A percentile compares a stretch with the other conserved stretches of the same genome.
These are phyloP conservation scores for Eudemis profundana DNA, from an alignment of 2,888 invertebrate genomes.

Conservation along the genomic window DNA sequence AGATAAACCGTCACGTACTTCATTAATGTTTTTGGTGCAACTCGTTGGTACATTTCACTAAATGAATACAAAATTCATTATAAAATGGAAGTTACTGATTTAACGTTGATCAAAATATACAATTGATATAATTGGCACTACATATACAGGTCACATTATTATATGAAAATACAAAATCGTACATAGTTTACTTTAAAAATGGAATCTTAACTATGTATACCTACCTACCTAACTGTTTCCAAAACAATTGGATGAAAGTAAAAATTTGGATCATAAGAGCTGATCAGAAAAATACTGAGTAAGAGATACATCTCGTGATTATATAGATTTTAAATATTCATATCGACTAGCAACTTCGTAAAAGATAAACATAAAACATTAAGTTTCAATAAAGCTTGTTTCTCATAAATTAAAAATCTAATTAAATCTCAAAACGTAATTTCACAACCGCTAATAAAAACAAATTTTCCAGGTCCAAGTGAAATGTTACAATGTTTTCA, in stretches of 20 bases:
- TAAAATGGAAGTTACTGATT: constrained; percentile 66
- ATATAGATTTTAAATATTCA: constrained; percentile 48
- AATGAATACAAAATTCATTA: constrained; percentile 52
- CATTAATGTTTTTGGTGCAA: constrained; percentile 30
- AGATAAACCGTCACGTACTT: no score
- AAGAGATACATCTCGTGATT: constrained; percentile 32
- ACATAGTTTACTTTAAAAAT: constrained; percentile 52
- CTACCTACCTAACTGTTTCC: constrained; percentile 37
- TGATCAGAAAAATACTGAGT: constrained; percentile 33
- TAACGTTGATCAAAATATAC: constrained; percentile 61
- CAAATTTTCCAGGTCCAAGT: constrained; percentile 55
- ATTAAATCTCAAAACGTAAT: constrained; percentile 69
- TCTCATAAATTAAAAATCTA: constrained; percentile 62
- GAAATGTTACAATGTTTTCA: constrained; percentile 57
- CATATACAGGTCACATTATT: constrained; percentile 75
- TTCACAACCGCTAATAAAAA: constrained; percentile 76
- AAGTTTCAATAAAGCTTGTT: constrained; percentile 54
- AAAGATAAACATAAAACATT: constrained; percentile 47
- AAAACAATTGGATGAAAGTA: constrained; percentile 25
- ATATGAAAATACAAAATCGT: constrained; percentile 76
- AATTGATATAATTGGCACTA: constrained; percentile 78
- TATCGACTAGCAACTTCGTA: constrained; percentile 68
- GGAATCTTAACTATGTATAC: constrained; percentile 44
- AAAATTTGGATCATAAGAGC: constrained; percentile 29
- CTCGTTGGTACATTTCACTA: constrained; percentile 38